Conservation (phyloP, 2,888 invertebrate genomes). For the Sabatieria punctata region DNA sequence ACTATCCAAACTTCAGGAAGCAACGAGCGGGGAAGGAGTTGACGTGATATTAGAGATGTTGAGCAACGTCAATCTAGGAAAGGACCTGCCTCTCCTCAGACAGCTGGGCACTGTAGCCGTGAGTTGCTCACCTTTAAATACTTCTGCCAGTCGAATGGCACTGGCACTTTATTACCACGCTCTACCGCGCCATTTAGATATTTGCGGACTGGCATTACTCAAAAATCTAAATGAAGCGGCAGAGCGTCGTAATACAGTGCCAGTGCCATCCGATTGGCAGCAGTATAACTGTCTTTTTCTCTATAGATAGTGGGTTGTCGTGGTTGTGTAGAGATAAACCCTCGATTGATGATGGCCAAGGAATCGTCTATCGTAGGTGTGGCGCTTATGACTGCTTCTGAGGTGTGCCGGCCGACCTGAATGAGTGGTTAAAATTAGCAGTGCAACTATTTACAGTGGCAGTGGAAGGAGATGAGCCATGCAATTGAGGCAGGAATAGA, state of each 20-base stretch:
- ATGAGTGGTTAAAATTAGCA: background rate
- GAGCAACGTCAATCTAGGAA: constrained; percentile 41
- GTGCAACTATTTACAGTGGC: constrained; percentile 27
- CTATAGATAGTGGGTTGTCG: constrained; percentile 38
- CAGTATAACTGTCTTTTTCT: no score
- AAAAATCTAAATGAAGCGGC: no score
- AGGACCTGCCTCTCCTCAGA: constrained; percentile 36
- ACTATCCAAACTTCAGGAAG: constrained; percentile 10
- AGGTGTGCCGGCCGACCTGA: constrained; percentile 13
- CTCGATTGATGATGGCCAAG: constrained; percentile 33
- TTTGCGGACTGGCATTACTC: no score
- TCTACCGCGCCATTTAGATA: no score
- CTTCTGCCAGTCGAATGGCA: no score
- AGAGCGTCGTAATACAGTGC: no score
- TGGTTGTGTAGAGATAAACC: constrained; percentile 34
- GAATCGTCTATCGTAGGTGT: constrained; percentile 35
- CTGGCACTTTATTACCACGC: no score
- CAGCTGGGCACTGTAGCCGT: constrained; percentile 1
- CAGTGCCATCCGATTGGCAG: no score
- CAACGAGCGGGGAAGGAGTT: constrained; percentile 34
- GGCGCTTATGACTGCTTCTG: constrained; percentile 16
- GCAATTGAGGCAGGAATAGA: constrained; percentile 33
- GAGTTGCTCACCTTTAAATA: no score
- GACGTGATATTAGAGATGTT: constrained; percentile 44
- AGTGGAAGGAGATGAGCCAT: constrained; percentile 32